Evolutionary conservation across 1,140 invertebrate genomes (phyloP), one percentile per base, ranked within the genome.

Genomic region (Bombus haemorrhoidalis): DNA sequence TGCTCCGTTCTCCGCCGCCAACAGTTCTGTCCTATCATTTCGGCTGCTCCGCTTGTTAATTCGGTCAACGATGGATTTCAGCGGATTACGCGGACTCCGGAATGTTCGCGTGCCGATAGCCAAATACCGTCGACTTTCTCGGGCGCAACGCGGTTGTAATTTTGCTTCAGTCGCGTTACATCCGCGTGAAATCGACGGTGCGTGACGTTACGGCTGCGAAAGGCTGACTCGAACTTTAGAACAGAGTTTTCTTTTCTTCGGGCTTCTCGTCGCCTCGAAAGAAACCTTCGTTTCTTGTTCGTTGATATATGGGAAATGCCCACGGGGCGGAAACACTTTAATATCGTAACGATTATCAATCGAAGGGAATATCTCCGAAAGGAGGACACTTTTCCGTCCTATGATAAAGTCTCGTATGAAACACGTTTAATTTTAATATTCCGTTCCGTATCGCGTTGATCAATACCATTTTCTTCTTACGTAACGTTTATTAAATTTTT

Each of bases 51-150:
- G 37, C 41, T 82, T 66, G 71, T 82, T 64, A 57, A 39, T 59
- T 59, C 69, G 69, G 37, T 41, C 74, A 69, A 77, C 81, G 62
- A 57, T 66, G 43, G 79, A 71, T 81, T 18, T 53, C n/a, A 1
- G 6, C n/a, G 41, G 34, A 41, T 74, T 74, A 43, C 28, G 41
- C 15, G 18, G 22, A 18, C 9, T 10, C 9, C 10, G 39, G 13
- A 8, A 41, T 18, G 0, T 13, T n/a, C 25, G 37, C 25, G 4
- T 0, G 6, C 0, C 8, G 41, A 43, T 74, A n/a, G 41, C 15
- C 28, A 39, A 57, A n/a, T 41, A 47, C 3, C 28, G 22, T 12
- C 10, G 3, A 15, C 2, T n/a, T 41, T 5, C 0, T 28, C 39
- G 10, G 0, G 1, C 0, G 25, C 10, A 41, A n/a, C 25, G 25